These are phyloP conservation scores for Cyclophora albipunctata DNA, from an alignment of 2,888 invertebrate genomes.

Conservation along the genomic window DNA sequence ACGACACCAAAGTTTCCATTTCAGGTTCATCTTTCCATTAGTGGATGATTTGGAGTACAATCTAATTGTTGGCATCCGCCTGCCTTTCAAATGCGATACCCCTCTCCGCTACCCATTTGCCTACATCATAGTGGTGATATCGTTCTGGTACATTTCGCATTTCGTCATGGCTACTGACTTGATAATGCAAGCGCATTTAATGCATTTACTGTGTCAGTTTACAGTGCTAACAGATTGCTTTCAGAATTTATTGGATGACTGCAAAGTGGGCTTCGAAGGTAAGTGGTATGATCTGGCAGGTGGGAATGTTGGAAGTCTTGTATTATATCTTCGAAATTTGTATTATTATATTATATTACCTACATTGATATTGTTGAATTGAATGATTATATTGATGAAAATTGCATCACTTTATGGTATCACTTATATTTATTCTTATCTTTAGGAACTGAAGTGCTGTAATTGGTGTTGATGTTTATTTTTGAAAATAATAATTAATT, in stretches of 20 bases:
- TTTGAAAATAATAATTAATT: no score
- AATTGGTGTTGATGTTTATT: no score
- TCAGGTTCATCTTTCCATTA: constrained; percentile 49
- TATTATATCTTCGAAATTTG: no score
- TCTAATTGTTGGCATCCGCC: constrained; percentile 36
- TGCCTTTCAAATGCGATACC: constrained; percentile 41
- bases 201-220: constrained; percentile 54
- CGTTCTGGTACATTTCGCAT: constrained; percentile 42
- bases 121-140: constrained; percentile 33
- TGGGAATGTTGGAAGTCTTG: no score
- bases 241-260: constrained; percentile 42
- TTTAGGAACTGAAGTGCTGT: no score
- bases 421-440: no score
- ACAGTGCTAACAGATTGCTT: constrained; percentile 50
- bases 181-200: constrained; percentile 48
- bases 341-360: no score
- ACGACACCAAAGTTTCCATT: constrained; percentile 13
- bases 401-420: no score
- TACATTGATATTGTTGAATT: no score
- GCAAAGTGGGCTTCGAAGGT: constrained; percentile 32
- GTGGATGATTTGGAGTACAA: constrained; percentile 58
- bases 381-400: no score
- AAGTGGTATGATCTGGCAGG: background rate
- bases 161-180: constrained; percentile 56
- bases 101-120: constrained; percentile 31